Conservation (phyloP, 2,888 invertebrate genomes). For the Cheilosia vernalis region DNA sequence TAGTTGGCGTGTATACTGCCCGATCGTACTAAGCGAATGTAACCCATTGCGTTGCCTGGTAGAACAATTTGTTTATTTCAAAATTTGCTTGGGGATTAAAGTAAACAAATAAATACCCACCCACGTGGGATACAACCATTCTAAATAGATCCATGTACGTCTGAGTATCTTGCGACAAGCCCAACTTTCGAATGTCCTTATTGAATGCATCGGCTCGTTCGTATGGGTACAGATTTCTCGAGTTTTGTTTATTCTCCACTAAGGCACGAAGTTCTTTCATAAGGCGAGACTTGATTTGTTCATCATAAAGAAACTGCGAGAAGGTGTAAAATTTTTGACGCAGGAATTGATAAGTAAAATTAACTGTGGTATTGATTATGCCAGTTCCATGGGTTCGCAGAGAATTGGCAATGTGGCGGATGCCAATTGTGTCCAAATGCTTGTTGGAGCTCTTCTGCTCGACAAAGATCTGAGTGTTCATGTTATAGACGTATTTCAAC, state of each 20-base stretch:
- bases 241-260: conserved; percentile 85
- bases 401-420: conserved; percentile 97
- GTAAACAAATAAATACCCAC: conserved; percentile 82
- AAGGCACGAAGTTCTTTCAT: conserved; percentile 94
- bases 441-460: conserved; percentile 96
- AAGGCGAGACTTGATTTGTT: conserved; percentile 97
- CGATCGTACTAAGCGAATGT: conserved; percentile 95
- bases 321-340: conserved; percentile 96
- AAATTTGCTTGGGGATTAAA: background rate
- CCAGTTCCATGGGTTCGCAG: conserved; percentile 98
- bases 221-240: conserved; percentile 84
- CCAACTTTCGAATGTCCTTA: conserved; percentile 93
- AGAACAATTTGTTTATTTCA: background rate
- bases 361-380: conserved; percentile 97
- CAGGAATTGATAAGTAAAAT: conserved; percentile 96
- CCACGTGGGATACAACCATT: conserved; percentile 95
- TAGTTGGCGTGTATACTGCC: conserved; percentile 97
- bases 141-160: conserved; percentile 97
- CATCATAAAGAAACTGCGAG: conserved; percentile 98
- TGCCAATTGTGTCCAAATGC: conserved; percentile 97
- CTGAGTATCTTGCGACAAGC: conserved; percentile 90
- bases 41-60: conserved; percentile 93
- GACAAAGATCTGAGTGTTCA: conserved; percentile 98
- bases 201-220: conserved; percentile 97
- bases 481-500: conserved; percentile 95